Conservation (phyloP, 2,113 vertebrate genomes). For the Lampris incognitus region DNA sequence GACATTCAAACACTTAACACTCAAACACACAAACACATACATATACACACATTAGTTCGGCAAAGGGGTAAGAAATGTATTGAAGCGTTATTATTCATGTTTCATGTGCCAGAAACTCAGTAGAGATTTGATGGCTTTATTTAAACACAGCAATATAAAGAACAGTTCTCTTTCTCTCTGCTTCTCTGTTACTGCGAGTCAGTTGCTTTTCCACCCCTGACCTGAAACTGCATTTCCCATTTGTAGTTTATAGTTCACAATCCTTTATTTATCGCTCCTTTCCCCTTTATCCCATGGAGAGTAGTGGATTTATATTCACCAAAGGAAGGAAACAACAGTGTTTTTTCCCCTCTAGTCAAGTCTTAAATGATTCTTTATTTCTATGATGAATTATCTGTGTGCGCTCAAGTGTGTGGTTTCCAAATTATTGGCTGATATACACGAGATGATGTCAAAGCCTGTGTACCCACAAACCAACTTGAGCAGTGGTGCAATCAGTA, state of each 20-base stretch:
- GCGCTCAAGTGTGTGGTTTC: conserved; percentile 31
- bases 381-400: conserved; percentile 30
- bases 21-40: not conserved
- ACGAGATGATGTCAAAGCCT: not conserved
- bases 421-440: conserved; percentile 41
- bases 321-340: not conserved
- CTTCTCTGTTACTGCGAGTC: not conserved
- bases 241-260: not conserved
- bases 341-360: not conserved
- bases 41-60: not conserved
- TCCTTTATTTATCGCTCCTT: not conserved
- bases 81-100: no score
- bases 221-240: not conserved
- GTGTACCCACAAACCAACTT: not conserved
- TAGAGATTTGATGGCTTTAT: not conserved
- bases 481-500: not conserved
- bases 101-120: not conserved
- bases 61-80: no score
- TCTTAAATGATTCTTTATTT: conserved; percentile 30
- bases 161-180: not conserved
- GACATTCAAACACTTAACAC: no score
- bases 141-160: not conserved
- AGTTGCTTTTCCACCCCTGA: not conserved
- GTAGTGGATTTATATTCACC: not conserved
- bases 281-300: not conserved